Base-by-base conservation (phyloP, 2,797 vertebrate species). In the Squalus acanthias region DNA sequence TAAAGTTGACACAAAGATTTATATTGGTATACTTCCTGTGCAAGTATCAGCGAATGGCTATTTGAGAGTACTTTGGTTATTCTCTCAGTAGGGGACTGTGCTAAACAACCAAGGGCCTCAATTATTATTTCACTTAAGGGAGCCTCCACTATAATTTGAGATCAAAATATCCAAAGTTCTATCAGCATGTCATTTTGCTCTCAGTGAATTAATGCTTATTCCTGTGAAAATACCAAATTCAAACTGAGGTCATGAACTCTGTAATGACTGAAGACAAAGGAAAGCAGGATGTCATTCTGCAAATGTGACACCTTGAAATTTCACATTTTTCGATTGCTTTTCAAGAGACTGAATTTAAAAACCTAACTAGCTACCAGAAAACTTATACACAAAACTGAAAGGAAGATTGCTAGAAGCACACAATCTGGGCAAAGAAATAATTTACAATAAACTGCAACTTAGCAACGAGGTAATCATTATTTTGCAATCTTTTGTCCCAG, bases 81-180 rank as follows among this genome's bases (percentile, higher is more conserved):
- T 96, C 39, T 97, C 96, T 96, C 96, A 96, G 91, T 96, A 96
- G 96, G 96, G 92, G 97, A 69, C 57, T 96, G 95, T 95, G 96
- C 97, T 96, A 97, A 97, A 97, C 91, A 96, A 60, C 96, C 96
- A 97, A 97, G 96, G 96, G 89, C 95, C 46, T 96, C 96, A 97
- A 96, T 97, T 97, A 97, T 96, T 96, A 96, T 94, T 96, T 97
- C 96, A 96, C 96, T 97, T 97, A 97, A 97, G 97, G 89, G 53
- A 97, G 96, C 67, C 96, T 95, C 97, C 97, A 96, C 96, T 97
- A 72, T 96, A 97, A 97, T 97, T 97, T 97, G 74, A 97, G 97
- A 97, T 97, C 89, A 96, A 97, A 97, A 97, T 97, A 97, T 96
- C 89, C 97, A 97, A 97, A 96, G 69, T 88, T 97, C 96, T 96